Conservation (phyloP, 1,140 invertebrate species). For the Euglossa dilemma region DNA sequence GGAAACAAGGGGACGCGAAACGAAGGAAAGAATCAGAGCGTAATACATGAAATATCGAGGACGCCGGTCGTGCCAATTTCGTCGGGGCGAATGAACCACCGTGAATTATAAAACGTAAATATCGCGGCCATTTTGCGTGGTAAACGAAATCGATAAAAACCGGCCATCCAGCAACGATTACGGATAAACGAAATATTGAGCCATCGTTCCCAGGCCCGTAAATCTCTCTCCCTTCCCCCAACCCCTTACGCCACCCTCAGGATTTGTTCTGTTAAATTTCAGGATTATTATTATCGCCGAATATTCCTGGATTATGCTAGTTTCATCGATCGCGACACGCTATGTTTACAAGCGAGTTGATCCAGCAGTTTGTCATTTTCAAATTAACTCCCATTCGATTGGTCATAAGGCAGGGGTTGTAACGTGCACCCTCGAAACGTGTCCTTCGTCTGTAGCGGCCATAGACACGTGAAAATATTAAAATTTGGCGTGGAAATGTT, state of each 20-base stretch:
- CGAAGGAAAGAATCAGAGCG: neutral
- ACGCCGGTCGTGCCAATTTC: constrained; percentile 14
- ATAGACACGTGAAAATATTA: no score
- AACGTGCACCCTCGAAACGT: neutral
- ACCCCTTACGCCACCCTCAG: neutral
- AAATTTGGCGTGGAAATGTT: no score
- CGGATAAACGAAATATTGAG: constrained; percentile 67
- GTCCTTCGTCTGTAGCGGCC: no score
- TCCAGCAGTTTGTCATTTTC: constrained; percentile 45
- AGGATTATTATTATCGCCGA: constrained; percentile 65
- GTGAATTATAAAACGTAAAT: constrained; percentile 44
- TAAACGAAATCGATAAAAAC: constrained; percentile 42
- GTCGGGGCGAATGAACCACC: constrained; percentile 12
- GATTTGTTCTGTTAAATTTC: constrained; percentile 64
- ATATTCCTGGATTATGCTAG: constrained; percentile 62
- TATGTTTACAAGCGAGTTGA: constrained; percentile 60
- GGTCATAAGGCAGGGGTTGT: neutral
- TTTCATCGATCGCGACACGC: constrained; percentile 54
- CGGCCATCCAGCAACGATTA: constrained; percentile 60
- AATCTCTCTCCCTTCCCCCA: constrained; percentile 39
- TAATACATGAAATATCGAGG: constrained; percentile 6
- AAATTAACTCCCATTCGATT: constrained; percentile 62
- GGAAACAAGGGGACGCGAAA: neutral
- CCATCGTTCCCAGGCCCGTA: constrained; percentile 30
- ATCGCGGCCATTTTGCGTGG: constrained; percentile 41